Conservation (phyloP, 2,888 invertebrate genomes). For the Mactromeris polynyma region DNA sequence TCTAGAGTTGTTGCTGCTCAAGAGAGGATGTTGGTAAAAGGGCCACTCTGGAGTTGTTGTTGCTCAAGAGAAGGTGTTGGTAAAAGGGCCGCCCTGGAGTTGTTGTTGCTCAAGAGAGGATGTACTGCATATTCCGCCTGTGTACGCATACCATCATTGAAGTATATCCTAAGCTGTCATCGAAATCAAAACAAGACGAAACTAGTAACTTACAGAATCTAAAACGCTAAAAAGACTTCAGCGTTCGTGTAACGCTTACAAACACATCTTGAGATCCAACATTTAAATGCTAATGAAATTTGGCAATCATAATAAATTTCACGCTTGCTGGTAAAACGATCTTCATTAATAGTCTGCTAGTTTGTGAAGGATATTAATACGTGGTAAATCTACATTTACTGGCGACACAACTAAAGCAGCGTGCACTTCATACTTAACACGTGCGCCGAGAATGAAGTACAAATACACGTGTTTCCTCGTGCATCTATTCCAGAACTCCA, state of each 20-base stretch:
- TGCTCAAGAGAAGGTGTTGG: too few species aligned
- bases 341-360: background rate
- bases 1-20: too few species aligned
- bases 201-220: too few species aligned
- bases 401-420: background rate
- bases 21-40: too few species aligned
- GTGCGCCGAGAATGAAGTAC: background rate
- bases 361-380: background rate
- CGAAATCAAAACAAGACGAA: too few species aligned
- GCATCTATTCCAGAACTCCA: background rate
- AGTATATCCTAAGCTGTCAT: too few species aligned
- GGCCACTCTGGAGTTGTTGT: too few species aligned
- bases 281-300: background rate
- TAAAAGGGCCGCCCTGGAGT: too few species aligned
- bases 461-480: background rate
- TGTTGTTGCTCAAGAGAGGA: too few species aligned
- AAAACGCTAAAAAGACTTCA: too few species aligned
- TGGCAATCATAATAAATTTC: background rate
- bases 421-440: background rate
- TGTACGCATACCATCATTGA: too few species aligned
- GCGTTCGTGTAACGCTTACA: background rate
- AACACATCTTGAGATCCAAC: background rate
- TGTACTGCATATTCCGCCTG: too few species aligned
- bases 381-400: background rate
- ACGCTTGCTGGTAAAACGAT: background rate